Evolutionary conservation across 2,888 invertebrate species (phyloP).

Genomic region (Taenaris catops): DNA sequence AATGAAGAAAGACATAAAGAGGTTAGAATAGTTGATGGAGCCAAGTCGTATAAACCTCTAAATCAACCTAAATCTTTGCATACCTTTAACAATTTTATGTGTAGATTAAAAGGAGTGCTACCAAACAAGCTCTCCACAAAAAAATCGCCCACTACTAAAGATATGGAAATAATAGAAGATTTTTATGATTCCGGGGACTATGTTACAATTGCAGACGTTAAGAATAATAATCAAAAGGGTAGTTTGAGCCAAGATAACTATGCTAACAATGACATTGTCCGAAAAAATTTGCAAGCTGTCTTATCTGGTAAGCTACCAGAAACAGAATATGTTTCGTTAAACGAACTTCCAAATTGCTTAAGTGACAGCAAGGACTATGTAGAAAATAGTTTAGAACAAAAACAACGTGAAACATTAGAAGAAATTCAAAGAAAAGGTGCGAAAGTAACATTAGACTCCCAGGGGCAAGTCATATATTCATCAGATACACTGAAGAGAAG

Average conservation of each 20-base stretch:
- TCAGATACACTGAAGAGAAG: slow-evolving; percentile 90
- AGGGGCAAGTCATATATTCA: slow-evolving; percentile 93
- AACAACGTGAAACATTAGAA: slow-evolving; percentile 46
- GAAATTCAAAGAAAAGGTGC: slow-evolving; percentile 83
- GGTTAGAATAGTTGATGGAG: slow-evolving; percentile 31
- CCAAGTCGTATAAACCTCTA: slow-evolving; percentile 37
- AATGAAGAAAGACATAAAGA: slow-evolving; percentile 50
- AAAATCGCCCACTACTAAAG: slow-evolving; percentile 71
- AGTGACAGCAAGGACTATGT: slow-evolving; percentile 63
- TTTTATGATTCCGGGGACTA: slow-evolving; percentile 87
- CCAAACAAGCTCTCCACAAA: slow-evolving; percentile 72
- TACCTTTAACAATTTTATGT: slow-evolving; percentile 87
- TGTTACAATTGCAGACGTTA: slow-evolving; percentile 91
- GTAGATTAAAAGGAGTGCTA: slow-evolving; percentile 83
- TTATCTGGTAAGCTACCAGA: slow-evolving; percentile 81
- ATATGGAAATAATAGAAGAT: slow-evolving; percentile 61
- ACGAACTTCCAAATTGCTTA: slow-evolving; percentile 84
- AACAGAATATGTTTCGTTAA: slow-evolving; percentile 89
- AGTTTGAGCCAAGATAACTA: slow-evolving; percentile 65
- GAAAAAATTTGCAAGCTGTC: slow-evolving; percentile 80
- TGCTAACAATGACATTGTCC: slow-evolving; percentile 85
- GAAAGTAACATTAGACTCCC: slow-evolving; percentile 90
- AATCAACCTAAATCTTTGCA: slow-evolving; percentile 62
- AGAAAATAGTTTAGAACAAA: slow-evolving; percentile 53
- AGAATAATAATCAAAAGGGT: slow-evolving; percentile 86